Evolutionary conservation across 2,888 invertebrate genomes (phyloP).

Genomic region (Agonum fuliginosum): DNA sequence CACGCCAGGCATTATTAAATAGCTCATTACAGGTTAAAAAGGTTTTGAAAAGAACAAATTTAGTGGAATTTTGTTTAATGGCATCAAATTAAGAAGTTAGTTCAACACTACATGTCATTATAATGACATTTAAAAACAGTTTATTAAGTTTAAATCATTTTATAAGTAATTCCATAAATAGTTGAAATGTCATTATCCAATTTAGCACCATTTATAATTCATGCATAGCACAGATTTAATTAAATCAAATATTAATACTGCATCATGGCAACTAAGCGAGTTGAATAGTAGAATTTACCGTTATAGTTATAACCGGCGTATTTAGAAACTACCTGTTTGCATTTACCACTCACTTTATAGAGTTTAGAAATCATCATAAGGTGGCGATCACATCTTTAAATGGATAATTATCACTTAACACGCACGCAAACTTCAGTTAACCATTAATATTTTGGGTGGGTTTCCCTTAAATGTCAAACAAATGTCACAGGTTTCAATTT

Average conservation of each 20-base stretch:
- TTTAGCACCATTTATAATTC: slow-evolving; percentile 2
- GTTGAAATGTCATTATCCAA: slow-evolving; percentile 31
- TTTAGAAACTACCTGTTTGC: slow-evolving; percentile 54
- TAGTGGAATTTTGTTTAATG: background rate
- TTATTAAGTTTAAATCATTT: slow-evolving; percentile 18
- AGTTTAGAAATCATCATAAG: slow-evolving; percentile 31
- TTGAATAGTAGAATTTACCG: slow-evolving; percentile 24
- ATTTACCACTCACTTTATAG: slow-evolving; percentile 41
- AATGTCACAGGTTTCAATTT: no score
- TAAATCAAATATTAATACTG: slow-evolving; percentile 13
- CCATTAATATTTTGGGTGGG: background rate
- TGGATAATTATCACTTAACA: slow-evolving; percentile 28
- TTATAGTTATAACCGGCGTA: slow-evolving; percentile 10
- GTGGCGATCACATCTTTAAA: slow-evolving; percentile 28
- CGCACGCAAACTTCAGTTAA: slow-evolving; percentile 1
- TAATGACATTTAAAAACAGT: slow-evolving; percentile 36
- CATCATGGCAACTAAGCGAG: slow-evolving; percentile 14
- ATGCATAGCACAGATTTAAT: slow-evolving; percentile 28
- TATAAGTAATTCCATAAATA: slow-evolving; percentile 21
- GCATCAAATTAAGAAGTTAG: background rate
- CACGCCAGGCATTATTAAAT: background rate
- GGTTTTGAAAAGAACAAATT: slow-evolving; percentile 1
- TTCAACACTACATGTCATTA: background rate
- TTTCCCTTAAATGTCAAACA: background rate
- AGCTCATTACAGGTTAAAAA: background rate